Evolutionary conservation across 2,797 vertebrate species (phyloP).

Genomic region (Anabacerthia variegaticeps): DNA sequence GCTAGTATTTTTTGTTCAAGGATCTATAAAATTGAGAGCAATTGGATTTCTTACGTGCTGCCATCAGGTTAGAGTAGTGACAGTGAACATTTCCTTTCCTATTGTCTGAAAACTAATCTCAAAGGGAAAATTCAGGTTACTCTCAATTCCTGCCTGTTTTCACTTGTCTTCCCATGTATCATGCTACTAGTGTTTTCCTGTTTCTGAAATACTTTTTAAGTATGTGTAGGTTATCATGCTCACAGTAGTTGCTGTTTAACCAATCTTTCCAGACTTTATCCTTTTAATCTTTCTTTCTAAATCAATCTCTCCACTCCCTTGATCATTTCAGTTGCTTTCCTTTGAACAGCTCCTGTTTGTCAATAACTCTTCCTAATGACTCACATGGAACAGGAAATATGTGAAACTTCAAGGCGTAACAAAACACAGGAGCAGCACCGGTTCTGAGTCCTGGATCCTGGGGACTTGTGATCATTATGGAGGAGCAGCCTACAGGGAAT

Average conservation of each 20-base stretch:
- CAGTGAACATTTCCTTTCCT: slow-evolving; percentile 28
- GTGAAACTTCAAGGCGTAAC: slow-evolving; percentile 31
- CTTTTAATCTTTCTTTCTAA: slow-evolving; percentile 70
- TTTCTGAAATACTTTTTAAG: slow-evolving; percentile 52
- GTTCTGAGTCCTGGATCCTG: background rate
- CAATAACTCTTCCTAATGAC: slow-evolving; percentile 65
- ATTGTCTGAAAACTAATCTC: slow-evolving; percentile 50
- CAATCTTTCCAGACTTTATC: slow-evolving; percentile 62
- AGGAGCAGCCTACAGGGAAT: background rate
- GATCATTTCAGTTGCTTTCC: slow-evolving; percentile 62
- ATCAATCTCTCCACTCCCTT: slow-evolving; percentile 62
- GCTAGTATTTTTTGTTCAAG: background rate
- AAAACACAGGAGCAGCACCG: background rate
- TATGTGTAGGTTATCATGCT: slow-evolving; percentile 55
- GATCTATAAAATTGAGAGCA: background rate
- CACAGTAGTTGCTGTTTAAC: slow-evolving; percentile 64
- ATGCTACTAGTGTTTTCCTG: slow-evolving; percentile 33
- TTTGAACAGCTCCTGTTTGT: slow-evolving; percentile 67
- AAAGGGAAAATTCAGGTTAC: slow-evolving; percentile 54
- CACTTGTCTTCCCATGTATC: slow-evolving; percentile 51
- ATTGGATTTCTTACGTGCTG: background rate
- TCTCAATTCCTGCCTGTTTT: slow-evolving; percentile 61
- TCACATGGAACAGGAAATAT: slow-evolving; percentile 33
- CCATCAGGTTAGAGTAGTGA: slow-evolving; percentile 27
- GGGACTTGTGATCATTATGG: background rate